phyloP scores from a whole-genome alignment of 2,113 vertebrate species.

The Pao palembangensis region DNA sequence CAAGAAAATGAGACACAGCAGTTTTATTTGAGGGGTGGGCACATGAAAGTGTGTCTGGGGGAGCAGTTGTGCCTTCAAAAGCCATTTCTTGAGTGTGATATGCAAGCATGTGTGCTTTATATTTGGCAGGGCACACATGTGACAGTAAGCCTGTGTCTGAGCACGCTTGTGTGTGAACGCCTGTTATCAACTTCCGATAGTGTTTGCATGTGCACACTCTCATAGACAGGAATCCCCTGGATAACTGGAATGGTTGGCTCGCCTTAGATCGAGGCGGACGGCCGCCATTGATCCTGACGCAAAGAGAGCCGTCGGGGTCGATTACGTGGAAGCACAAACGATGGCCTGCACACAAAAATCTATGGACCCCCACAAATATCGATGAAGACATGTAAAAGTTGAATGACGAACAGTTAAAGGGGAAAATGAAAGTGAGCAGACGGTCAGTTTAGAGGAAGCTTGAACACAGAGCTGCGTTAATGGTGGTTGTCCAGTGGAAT shows the following conservation, averaged over 20 bases:
- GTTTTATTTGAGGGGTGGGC: constrained; percentile 49
- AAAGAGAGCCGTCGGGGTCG: constrained; percentile 42
- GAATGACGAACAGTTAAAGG: constrained; percentile 55
- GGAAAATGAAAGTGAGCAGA: constrained; percentile 43
- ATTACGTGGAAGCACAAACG: constrained; percentile 35
- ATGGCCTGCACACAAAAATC: constrained; percentile 19
- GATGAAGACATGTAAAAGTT: constrained; percentile 47
- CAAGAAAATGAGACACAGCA: constrained; percentile 51
- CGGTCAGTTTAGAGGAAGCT: background rate
- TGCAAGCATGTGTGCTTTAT: constrained; percentile 13
- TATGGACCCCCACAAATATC: constrained; percentile 38
- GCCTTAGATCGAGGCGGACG: constrained; percentile 52
- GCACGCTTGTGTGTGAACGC: no score
- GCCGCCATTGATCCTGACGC: constrained; percentile 50
- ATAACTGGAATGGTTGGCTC: constrained; percentile 43
- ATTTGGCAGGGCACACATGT: constrained; percentile 29
- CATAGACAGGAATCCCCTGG: constrained; percentile 42
- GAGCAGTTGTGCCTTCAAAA: constrained; percentile 52
- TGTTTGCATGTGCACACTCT: constrained; percentile 19
- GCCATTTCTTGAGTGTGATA: constrained; percentile 19
- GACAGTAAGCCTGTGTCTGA: background rate
- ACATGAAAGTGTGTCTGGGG: constrained; percentile 13
- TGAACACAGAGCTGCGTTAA: constrained; percentile 37
- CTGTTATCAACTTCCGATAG: no score
- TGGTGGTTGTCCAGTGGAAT: constrained; percentile 56